phyloP scores from a whole-genome alignment of 2,113 vertebrate genomes.

The Verasper variegatus region DNA sequence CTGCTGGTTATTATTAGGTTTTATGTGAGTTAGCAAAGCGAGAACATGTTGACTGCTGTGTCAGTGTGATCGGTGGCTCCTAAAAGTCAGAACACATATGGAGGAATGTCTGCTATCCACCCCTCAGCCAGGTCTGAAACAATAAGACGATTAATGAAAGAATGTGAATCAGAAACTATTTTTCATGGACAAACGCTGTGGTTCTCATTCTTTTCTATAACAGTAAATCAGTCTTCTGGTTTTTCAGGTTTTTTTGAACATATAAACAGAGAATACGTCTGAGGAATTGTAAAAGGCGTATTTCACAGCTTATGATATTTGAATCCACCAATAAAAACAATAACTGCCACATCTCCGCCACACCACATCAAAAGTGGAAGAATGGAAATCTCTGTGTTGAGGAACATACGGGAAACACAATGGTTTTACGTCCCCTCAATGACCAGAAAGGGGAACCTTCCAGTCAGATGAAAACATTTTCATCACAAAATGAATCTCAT shows the following conservation, averaged over 20 bases:
- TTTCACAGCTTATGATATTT: neutral
- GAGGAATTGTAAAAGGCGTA: neutral
- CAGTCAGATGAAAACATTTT: neutral
- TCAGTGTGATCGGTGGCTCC: too few species aligned
- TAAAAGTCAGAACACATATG: neutral
- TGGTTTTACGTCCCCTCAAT: too few species aligned
- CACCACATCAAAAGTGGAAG: too few species aligned
- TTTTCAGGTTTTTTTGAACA: too few species aligned
- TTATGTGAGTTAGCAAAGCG: neutral
- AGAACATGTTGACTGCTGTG: neutral
- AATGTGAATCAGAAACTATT: neutral
- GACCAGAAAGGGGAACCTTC: neutral
- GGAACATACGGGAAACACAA: too few species aligned
- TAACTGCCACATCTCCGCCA: too few species aligned
- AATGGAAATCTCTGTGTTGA: too few species aligned
- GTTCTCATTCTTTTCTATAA: too few species aligned
- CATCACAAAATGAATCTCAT: too few species aligned
- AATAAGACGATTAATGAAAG: neutral
- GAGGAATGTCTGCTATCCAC: neutral
- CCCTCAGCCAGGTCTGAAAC: neutral
- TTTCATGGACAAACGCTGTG: too few species aligned
- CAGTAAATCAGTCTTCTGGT: too few species aligned
- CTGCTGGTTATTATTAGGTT: neutral
- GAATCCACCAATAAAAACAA: neutral
- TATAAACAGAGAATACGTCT: too few species aligned